Base-by-base conservation (phyloP, 2,797 vertebrate species). In the Champsocephalus gunnari region DNA sequence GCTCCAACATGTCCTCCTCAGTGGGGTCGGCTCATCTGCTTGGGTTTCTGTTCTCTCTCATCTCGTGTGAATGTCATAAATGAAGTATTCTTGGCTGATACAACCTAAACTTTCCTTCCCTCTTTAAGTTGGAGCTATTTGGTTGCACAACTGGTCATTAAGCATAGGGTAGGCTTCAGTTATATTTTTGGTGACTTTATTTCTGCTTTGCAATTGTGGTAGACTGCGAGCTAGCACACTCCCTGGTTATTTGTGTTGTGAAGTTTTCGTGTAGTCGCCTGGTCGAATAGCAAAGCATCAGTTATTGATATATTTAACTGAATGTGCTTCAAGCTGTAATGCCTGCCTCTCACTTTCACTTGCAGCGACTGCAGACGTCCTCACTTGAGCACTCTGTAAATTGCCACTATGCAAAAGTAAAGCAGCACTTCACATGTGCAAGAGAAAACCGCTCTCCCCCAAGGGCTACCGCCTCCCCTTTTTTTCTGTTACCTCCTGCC, bases 71-170 rank as follows among this genome's bases (percentile, higher is more conserved):
- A 87, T 75, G 80, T 82, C 73, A 76, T 71, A 62, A 12, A 62
- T 87, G 81, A 90, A 84, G 84, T 89, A 58, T 81, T 73, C 65
- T 58, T 76, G 71, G 61, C 82, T 86, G 78, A 87, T 75, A 75
- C 55, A 86, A 72, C 71, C 65, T 66, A 49, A 1, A n/a, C 24
- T 72, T 85, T 84, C 68, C 56, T 77, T 74, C 73, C 47, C 57
- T 51, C 16, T 68, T 44, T 61, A 17, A 44, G 9, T 75, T 79
- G 77, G 13, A 82, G 67, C 34, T 72, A 51, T 86, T 73, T 81
- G 68, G 68, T 77, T 82, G 77, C 57, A 38, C 34, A 38, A 38
- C 34, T 17, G 44, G 10, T 19, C n/a, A 1, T 81, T 62, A 48
- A 66, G 45, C 73, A 61, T 75, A 2, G 21, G 0, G 48, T 56